These are phyloP conservation scores for Vidua chalybeata DNA, from an alignment of 2,113 vertebrate genomes.

Conservation along the genomic window DNA sequence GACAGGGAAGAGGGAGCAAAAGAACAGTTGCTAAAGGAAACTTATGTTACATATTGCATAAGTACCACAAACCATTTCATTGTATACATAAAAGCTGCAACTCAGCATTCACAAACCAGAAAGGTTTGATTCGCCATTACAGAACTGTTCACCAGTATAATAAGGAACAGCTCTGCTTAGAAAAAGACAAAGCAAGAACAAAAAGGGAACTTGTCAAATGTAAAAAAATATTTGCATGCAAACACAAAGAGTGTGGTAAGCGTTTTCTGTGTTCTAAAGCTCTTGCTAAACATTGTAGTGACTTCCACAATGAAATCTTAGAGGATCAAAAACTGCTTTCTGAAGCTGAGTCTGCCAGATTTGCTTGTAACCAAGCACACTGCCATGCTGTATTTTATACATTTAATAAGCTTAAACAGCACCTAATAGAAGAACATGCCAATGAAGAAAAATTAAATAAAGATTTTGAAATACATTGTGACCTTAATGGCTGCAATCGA, in stretches of 20 bases:
- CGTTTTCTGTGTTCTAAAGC: conserved; percentile 79
- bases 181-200: conserved; percentile 84
- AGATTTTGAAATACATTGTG: conserved; percentile 83
- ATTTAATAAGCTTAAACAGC: conserved; percentile 87
- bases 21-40: conserved; percentile 90
- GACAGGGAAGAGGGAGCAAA: conserved; percentile 85
- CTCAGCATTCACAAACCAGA: conserved; percentile 89
- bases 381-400: conserved; percentile 88
- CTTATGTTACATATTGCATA: conserved; percentile 89
- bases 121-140: conserved; percentile 90
- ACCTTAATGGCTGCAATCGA: conserved; percentile 85
- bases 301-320: conserved; percentile 77
- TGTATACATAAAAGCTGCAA: conserved; percentile 93
- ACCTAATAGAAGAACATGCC: conserved; percentile 79
- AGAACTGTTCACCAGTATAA: conserved; percentile 91
- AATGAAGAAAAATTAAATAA: conserved; percentile 75
- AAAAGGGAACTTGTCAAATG: conserved; percentile 84
- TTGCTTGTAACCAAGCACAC: conserved; percentile 86
- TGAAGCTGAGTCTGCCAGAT: conserved; percentile 77
- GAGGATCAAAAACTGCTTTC: conserved; percentile 76
- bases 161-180: conserved; percentile 89
- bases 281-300: conserved; percentile 81
- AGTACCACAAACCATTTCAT: conserved; percentile 94
- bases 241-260: conserved; percentile 83
- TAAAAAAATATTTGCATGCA: conserved; percentile 83